Evolutionary conservation across 2,888 invertebrate genomes (phyloP).

Genomic region (Drosophila neotestacea): DNA sequence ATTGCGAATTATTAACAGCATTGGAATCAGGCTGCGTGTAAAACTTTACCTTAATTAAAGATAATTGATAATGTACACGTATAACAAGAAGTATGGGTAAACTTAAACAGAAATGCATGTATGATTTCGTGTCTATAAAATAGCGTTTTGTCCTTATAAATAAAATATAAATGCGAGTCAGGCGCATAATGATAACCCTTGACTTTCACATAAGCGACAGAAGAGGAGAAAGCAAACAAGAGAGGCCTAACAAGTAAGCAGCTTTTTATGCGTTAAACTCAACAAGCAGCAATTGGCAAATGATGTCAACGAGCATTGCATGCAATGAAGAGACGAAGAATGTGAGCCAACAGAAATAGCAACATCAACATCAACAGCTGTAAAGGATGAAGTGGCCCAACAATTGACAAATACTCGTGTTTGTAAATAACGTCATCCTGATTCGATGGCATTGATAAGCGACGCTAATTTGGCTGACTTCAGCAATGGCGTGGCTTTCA

Average conservation of each 20-base stretch:
- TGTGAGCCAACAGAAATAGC: neutral
- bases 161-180: neutral
- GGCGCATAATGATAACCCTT: constrained; percentile 79
- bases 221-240: constrained; percentile 55
- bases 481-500: constrained; percentile 64
- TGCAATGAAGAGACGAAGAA: constrained; percentile 43
- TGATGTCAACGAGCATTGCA: constrained; percentile 76
- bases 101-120: neutral
- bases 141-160: no score
- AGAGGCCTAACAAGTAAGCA: constrained; percentile 73
- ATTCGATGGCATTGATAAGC: constrained; percentile 45
- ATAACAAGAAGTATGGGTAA: neutral
- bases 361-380: constrained; percentile 17
- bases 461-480: constrained; percentile 62
- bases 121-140: no score
- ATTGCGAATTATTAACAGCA: constrained; percentile 43
- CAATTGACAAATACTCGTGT: constrained; percentile 65
- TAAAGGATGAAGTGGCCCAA: constrained; percentile 48
- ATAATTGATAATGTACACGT: constrained; percentile 1
- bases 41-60: constrained; percentile 48
- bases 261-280: constrained; percentile 73
- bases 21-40: constrained; percentile 46
- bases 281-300: constrained; percentile 71
- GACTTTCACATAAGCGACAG: constrained; percentile 64
- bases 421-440: constrained; percentile 65